Evolutionary conservation across 1,140 invertebrate species (phyloP), one percentile per base, ranked within the genome.

Genomic region (Ostrea edulis): DNA sequence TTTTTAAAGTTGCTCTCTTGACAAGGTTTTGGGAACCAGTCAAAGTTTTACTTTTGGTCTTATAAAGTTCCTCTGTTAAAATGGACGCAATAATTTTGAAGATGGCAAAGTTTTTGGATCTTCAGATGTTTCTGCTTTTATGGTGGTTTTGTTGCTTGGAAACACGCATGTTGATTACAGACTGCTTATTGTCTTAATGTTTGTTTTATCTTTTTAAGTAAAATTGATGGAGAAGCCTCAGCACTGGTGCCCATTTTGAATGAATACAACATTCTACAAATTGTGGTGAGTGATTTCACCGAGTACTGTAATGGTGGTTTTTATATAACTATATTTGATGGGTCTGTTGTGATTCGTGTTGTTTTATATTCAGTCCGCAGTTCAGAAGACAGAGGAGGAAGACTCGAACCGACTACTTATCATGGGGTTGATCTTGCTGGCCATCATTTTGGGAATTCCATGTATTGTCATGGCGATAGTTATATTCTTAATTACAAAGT

Each of bases 171-270:
- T 5, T 44, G 35, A 44, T 44, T 44, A 44, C 35, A 44, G 35
- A 44, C 35, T 44, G 35, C 5, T 2, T 5, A 44, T 44, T 44
- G 1, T 44, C 35, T 44, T 44, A 44, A 44, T 44, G 22, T 4
- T 7, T 1, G 29, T 22, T 81, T 81, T 81, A 9, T 35, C 71
- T 35, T 89, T 91, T 96, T 97, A 84, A 97, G 97, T 90, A 93
- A 98, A 25, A 97, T 99, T 12, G 98, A 99, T 94, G 96, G 97
- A 90, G 98, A 98, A 94, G 98, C 98, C 85, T 97, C 98, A 94
- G 97, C 97, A 91, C 95, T 99, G 77, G 97, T 98, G 95, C 96
- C 96, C 65, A 94, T 99, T 14, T 98, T 99, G 94, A 99, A 99
- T 96, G 97, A 96, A 82, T 95, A 95, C 88, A 95, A 95, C 89